A percentile compares a stretch with the other conserved stretches of the same genome.
Evolutionary conservation across 2,888 invertebrate species (phyloP).

Genomic region (Encarsia formosa): DNA sequence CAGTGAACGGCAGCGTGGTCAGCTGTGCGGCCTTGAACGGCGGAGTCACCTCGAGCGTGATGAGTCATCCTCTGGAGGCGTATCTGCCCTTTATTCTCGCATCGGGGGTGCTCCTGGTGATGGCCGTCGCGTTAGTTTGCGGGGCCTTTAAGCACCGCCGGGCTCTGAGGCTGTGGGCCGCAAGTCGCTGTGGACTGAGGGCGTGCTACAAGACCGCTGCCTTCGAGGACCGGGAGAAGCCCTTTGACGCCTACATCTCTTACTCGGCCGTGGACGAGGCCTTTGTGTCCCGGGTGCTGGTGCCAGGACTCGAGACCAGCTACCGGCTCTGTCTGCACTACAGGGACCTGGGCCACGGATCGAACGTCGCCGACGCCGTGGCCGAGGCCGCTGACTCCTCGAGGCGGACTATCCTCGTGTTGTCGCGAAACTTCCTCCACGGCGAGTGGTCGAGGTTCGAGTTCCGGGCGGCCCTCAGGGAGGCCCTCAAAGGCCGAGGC

Average conservation of each 20-base stretch:
- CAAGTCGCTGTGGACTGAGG: slow-evolving; percentile 78
- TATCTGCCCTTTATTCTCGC: slow-evolving; percentile 75
- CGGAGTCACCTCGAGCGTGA: slow-evolving; percentile 69
- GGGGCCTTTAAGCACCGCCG: slow-evolving; percentile 77
- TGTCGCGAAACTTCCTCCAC: slow-evolving; percentile 89
- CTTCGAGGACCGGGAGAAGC: slow-evolving; percentile 69
- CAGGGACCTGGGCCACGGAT: slow-evolving; percentile 83
- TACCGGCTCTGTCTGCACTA: slow-evolving; percentile 89
- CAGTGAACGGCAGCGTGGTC: slow-evolving; percentile 71
- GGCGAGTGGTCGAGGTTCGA: slow-evolving; percentile 95
- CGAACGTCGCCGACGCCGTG: slow-evolving; percentile 87
- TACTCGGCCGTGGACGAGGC: slow-evolving; percentile 91
- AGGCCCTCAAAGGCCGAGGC: slow-evolving; percentile 80
- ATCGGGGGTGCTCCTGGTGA: slow-evolving; percentile 67
- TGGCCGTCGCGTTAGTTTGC: slow-evolving; percentile 69
- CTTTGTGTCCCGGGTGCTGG: slow-evolving; percentile 84
- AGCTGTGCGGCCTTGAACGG: slow-evolving; percentile 72
- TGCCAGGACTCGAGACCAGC: slow-evolving; percentile 79
- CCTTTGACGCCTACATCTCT: slow-evolving; percentile 93
- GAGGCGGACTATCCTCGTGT: slow-evolving; percentile 80
- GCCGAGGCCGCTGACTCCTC: slow-evolving; percentile 89
- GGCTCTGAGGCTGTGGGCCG: slow-evolving; percentile 80
- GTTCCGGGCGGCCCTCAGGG: slow-evolving; percentile 88
- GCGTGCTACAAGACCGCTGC: slow-evolving; percentile 85
- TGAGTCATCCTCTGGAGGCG: slow-evolving; percentile 76